Evolutionary conservation across 2,888 invertebrate genomes (phyloP), one percentile per base, ranked within the genome.

Genomic region (Diaphora mendica): DNA sequence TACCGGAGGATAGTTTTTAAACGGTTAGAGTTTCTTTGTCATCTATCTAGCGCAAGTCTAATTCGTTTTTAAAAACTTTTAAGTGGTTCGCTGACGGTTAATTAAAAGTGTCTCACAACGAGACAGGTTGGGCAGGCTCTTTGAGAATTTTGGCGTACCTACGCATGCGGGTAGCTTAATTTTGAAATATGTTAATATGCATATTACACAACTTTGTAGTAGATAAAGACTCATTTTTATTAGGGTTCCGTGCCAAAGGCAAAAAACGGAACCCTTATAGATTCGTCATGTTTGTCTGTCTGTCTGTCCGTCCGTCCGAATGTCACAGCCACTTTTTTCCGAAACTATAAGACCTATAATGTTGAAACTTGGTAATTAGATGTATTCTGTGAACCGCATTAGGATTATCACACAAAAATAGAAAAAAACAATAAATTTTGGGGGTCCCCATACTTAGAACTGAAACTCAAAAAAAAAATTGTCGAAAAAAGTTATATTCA

Each of bases 1-100:
- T 88, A 86, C 82, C 80, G 81, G 83, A 73, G 83, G 85, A 82
- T 89, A 91, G 91, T 90, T 92, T 91, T 93, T 91, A 92, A 92
- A 91, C 89, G 90, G 89, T 91, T 88, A 87, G 83, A 89, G 89
- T 90, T 90, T 90, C 90, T 91, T 91, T 91, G 89, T 90, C 90
- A 90, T 91, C 87, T 86, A 86, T 88, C 88, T 86, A 87, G 85
- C 78, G 83, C 81, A 83, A 86, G 83, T 88, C 86, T 88, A 87
- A 90, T 90, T 88, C 83, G 82, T 87, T 89, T 90, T 86, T 85
- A 85, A 88, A 85, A 90, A 89, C 80, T 87, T 89, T 88, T 83
- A 88, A 90, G 88, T 88, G 79, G 81, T 82, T 85, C 82, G 77
- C 83, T 74, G 73, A 79, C 71, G 76, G 85, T 85, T 89, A 89